Percentiles rank a stretch among this genome's conserved stretches.
Conservation (phyloP, 2,113 vertebrate species). For the Nothocercus nigrocapillus region DNA sequence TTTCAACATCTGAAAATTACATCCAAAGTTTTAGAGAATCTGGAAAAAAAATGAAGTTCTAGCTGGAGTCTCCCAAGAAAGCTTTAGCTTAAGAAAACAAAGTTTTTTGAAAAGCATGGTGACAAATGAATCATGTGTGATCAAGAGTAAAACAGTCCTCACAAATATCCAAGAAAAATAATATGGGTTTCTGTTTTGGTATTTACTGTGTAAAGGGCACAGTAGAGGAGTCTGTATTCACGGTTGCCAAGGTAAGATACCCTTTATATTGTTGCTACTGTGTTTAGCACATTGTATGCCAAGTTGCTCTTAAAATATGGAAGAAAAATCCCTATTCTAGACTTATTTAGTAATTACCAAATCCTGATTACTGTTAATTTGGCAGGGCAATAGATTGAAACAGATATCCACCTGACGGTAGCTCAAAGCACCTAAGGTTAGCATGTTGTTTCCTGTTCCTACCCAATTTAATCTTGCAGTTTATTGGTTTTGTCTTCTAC, state of each 20-base stretch:
- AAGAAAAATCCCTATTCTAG: background rate
- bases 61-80: background rate
- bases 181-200: background rate
- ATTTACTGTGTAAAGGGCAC: background rate
- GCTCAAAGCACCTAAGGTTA: background rate
- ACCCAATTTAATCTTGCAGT: background rate
- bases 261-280: background rate
- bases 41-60: background rate
- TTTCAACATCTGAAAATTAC: background rate
- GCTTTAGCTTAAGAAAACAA: background rate
- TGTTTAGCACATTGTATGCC: background rate
- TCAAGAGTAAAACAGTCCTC: background rate
- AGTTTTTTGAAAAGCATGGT: background rate
- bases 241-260: background rate
- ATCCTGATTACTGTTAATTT: background rate
- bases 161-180: background rate
- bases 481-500: background rate
- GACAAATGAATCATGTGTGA: background rate
- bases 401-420: background rate
- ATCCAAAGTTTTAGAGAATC: background rate
- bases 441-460: background rate
- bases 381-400: background rate
- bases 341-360: background rate
- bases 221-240: background rate
- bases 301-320: background rate